Conservation (phyloP, 2,888 invertebrate species). For the Asteroscopus sphinx region DNA sequence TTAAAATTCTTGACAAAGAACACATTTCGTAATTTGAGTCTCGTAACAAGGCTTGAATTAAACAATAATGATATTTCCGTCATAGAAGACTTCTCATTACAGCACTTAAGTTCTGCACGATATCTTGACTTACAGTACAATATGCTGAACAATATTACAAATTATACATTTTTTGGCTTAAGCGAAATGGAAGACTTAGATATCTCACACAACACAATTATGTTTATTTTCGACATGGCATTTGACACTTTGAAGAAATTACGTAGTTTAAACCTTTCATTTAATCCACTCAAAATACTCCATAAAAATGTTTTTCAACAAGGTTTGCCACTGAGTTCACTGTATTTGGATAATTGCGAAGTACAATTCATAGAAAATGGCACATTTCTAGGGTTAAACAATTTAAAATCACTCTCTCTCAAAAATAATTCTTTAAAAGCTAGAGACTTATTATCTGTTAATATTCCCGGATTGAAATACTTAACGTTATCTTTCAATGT, state of each 20-base stretch:
- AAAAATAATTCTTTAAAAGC: constrained; percentile 93
- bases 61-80: constrained; percentile 94
- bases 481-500: constrained; percentile 94
- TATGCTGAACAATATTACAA: constrained; percentile 92
- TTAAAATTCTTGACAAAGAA: constrained; percentile 92
- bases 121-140: constrained; percentile 95
- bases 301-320: constrained; percentile 94
- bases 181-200: constrained; percentile 94
- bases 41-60: constrained; percentile 93
- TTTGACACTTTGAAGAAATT: constrained; percentile 94
- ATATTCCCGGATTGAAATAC: constrained; percentile 93
- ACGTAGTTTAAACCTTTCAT: constrained; percentile 93
- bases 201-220: constrained; percentile 93
- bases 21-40: constrained; percentile 93
- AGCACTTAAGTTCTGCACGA: constrained; percentile 93
- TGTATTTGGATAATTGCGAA: constrained; percentile 94
- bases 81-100: constrained; percentile 95
- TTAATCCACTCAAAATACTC: constrained; percentile 93
- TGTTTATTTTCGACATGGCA: constrained; percentile 92
- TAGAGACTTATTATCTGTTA: constrained; percentile 92
- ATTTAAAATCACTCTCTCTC: constrained; percentile 94
- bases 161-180: constrained; percentile 93
- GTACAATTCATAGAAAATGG: constrained; percentile 93
- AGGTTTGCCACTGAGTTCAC: constrained; percentile 92
- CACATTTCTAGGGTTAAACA: constrained; percentile 93